A percentile compares a stretch with the other conserved stretches of the same genome.
phyloP scores from a whole-genome alignment of 2,113 vertebrate species.

The Azemiops feae region DNA sequence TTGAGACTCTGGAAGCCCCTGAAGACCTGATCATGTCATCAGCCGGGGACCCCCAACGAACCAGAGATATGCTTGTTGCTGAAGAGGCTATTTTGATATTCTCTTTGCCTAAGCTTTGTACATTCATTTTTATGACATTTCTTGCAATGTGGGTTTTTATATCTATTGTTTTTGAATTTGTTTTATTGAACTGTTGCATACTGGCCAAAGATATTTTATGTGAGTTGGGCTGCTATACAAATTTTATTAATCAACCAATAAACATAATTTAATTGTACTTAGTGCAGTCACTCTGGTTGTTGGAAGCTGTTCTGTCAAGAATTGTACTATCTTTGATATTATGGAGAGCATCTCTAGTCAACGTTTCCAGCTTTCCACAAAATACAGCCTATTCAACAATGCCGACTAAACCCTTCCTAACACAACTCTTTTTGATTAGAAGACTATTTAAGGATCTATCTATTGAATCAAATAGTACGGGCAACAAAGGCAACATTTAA shows the following conservation, averaged over 20 bases:
- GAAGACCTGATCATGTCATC: neutral
- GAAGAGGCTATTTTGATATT: neutral
- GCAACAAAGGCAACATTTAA: neutral
- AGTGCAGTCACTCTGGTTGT: neutral
- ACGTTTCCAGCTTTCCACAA: neutral
- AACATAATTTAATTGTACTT: neutral
- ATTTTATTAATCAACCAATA: neutral
- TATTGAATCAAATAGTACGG: neutral
- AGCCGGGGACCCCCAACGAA: neutral
- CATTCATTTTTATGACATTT: neutral
- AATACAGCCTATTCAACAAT: neutral
- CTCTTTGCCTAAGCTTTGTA: neutral
- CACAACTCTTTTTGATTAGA: neutral
- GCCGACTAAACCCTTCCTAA: neutral
- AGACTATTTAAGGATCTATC: neutral
- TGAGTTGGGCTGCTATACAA: neutral
- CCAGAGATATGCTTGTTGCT: neutral
- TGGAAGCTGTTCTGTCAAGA: neutral
- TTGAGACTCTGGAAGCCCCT: neutral
- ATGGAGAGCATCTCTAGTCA: neutral
- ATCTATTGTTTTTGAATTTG: neutral
- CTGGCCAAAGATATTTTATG: neutral
- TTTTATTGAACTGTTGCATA: neutral
- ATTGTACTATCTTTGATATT: neutral
- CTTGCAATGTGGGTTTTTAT: neutral